Evolutionary conservation across 2,888 invertebrate species (phyloP), one percentile per base, ranked within the genome.

Genomic region (Trissoscelio sp.): DNA sequence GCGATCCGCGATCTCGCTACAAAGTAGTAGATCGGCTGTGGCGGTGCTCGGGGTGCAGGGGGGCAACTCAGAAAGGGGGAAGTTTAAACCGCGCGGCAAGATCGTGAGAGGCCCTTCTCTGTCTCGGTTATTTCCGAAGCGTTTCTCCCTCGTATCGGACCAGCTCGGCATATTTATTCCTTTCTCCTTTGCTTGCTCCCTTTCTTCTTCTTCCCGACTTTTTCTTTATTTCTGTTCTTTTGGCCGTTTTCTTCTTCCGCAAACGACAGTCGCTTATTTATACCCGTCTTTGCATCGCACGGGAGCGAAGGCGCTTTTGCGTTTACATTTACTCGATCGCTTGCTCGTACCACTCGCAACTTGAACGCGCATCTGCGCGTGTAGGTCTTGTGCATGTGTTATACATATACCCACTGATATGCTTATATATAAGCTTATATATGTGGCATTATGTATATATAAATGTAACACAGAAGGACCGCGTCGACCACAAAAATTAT

Each of bases 221-320:
- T 87, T 86, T 87, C 88, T 88, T 89, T 88, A 88, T 88, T 89
- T 88, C 87, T 88, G 87, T 90, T 87, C 87, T 89, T 90, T 91
- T 90, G 88, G 84, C 89, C 88, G 89, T 91, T 91, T 91, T 91
- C 89, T 91, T 89, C 90, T 91, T 91, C 91, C 90, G 91, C 91
- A 91, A 91, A 90, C 90, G 91, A 91, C 91, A 91, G 91, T 89
- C 90, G 90, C 90, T 91, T 91, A 91, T 91, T 91, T 91, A 91
- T 91, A 91, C 90, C 90, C 89, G 89, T 89, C 91, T 90, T 90
- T 89, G 90, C 90, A 91, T 90, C 90, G 90, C 88, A 86, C 88
- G 83, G 87, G 87, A 87, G 89, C 89, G 86, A 87, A 88, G 87
- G 87, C 85, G 86, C 89, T 88, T 87, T 89, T 86, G 88, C 89